Evolutionary conservation across 2,888 invertebrate species (phyloP).

Genomic region (Harpalus rubripes): DNA sequence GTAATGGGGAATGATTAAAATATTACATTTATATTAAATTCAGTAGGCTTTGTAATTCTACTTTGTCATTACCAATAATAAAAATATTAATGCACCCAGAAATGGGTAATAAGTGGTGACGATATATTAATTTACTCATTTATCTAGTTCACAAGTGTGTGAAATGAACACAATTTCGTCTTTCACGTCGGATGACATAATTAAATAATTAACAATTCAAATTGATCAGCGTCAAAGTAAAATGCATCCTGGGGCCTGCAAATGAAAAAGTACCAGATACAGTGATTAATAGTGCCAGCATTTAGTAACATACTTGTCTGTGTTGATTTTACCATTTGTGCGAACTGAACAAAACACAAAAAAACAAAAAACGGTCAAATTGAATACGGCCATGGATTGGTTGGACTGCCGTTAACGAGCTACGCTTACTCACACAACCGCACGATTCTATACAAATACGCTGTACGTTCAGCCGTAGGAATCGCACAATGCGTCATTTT

Average conservation of each 20-base stretch:
- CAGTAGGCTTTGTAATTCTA: too few species aligned
- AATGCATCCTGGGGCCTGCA: constrained; percentile 39
- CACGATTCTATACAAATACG: constrained; percentile 45
- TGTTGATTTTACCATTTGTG: constrained; percentile 65
- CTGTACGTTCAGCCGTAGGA: constrained; percentile 46
- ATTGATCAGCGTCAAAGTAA: constrained; percentile 39
- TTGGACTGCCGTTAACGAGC: constrained; percentile 58
- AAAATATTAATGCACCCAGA: too few species aligned
- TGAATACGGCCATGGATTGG: constrained; percentile 64
- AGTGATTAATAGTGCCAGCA: constrained; percentile 60
- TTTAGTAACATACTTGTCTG: constrained; percentile 60
- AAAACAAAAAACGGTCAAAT: constrained; percentile 62
- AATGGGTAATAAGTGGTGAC: too few species aligned
- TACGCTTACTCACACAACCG: constrained; percentile 40
- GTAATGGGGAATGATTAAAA: too few species aligned
- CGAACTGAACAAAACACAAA: constrained; percentile 55
- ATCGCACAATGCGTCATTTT: constrained; percentile 63
- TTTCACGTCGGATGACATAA: constrained; percentile 24
- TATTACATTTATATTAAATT: too few species aligned
- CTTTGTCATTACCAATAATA: too few species aligned
- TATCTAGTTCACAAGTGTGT: not conserved
- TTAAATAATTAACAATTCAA: constrained; percentile 50
- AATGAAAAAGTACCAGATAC: constrained; percentile 52
- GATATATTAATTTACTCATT: not conserved
- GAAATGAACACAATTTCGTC: not conserved